Conservation (phyloP, 2,888 invertebrate genomes). For the Tetheella fluctuosa region DNA sequence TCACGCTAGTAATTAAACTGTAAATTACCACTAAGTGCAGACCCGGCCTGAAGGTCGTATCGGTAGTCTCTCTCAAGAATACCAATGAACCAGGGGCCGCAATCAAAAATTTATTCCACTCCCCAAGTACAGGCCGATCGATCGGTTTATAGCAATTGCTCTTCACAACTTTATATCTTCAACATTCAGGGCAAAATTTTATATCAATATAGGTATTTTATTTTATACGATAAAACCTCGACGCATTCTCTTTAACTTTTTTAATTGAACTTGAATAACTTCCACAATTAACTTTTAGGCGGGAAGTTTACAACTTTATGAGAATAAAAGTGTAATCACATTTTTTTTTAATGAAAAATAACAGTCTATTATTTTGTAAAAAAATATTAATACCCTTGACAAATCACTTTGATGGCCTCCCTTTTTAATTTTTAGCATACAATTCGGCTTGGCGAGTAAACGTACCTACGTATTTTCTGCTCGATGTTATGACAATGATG, state of each 20-base stretch:
- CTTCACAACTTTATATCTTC: conserved; percentile 14
- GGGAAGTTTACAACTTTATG: conserved; percentile 17
- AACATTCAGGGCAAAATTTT: neutral
- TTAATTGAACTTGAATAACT: conserved; percentile 23
- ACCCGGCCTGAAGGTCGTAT: conserved; percentile 73
- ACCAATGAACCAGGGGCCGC: conserved; percentile 68
- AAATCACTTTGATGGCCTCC: conserved; percentile 21
- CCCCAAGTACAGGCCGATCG: conserved; percentile 34
- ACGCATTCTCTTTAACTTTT: conserved; percentile 16
- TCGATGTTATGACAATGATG: conserved; percentile 53
- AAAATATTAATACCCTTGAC: neutral
- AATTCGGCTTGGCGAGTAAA: conserved; percentile 39
- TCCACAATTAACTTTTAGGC: conserved; percentile 21
- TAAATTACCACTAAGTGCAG: conserved; percentile 78
- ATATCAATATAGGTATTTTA: neutral
- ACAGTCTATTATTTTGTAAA: conserved; percentile 2
- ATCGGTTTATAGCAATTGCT: conserved; percentile 38
- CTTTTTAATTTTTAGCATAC: conserved; percentile 26
- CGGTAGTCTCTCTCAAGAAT: conserved; percentile 63
- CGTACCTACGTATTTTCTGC: conserved; percentile 38
- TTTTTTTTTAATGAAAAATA: neutral
- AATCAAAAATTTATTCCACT: conserved; percentile 68
- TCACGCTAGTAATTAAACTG: conserved; percentile 77
- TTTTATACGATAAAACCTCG: neutral
- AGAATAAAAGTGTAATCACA: conserved; percentile 11